Conservation (phyloP, 2,113 vertebrate species). For the Mastomys coucha region DNA sequence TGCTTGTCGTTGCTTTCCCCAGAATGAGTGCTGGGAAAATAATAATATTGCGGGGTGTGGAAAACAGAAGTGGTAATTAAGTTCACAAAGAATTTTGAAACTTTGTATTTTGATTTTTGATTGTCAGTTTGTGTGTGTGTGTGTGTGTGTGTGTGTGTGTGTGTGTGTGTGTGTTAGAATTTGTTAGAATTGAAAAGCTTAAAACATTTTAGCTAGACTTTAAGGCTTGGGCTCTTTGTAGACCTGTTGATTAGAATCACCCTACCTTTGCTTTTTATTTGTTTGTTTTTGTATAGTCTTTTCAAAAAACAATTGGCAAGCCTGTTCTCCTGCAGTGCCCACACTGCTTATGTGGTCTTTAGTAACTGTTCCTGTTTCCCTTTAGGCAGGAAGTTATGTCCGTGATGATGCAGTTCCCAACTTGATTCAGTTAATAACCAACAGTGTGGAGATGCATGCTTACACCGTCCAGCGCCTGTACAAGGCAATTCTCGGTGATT, state of each 20-base stretch:
- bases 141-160: too few relatives aligned
- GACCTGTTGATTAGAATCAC: background rate
- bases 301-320: background rate
- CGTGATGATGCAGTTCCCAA: conserved; percentile 99
- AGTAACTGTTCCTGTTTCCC: conserved; percentile 74
- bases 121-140: background rate
- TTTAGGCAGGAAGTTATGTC: conserved; percentile 98
- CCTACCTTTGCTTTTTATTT: background rate
- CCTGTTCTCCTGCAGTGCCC: background rate
- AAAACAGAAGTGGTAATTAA: background rate
- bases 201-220: conserved; percentile 34
- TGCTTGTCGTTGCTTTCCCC: background rate
- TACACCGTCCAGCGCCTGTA: conserved; percentile 99
- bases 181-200: background rate
- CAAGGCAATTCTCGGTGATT: conserved; percentile 98
- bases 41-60: background rate
- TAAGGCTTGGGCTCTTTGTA: conserved; percentile 5
- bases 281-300: background rate
- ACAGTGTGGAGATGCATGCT: conserved; percentile 98
- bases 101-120: conserved; percentile 62
- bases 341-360: conserved; percentile 5
- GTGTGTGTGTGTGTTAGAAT: background rate
- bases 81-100: conserved; percentile 41
- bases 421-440: conserved; percentile 99
- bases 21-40: background rate